Evolutionary conservation across 92 coral and sea anemone species (phyloP).

Genomic region (Phenganax subtilis): DNA sequence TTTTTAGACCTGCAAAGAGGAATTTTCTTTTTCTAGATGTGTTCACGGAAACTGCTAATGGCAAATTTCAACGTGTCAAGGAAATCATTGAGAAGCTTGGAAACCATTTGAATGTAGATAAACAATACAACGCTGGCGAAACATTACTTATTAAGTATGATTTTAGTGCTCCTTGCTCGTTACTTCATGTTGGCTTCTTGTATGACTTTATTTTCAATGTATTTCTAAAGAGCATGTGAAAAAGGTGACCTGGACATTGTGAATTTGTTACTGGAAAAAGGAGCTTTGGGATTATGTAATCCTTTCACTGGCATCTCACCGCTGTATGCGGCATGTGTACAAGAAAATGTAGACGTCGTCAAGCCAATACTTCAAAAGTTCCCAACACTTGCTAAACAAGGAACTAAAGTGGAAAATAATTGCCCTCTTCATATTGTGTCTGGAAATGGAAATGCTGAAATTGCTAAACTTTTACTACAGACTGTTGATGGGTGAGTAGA

Average conservation of each 20-base stretch:
- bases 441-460: conserved; percentile 67
- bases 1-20: too few relatives aligned
- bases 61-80: conserved; percentile 64
- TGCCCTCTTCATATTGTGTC: conserved; percentile 85
- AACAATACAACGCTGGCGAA: conserved; percentile 22
- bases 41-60: conserved; percentile 58
- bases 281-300: conserved; percentile 76
- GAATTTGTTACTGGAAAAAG: conserved; percentile 62
- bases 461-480: conserved; percentile 67
- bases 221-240: conserved; percentile 63
- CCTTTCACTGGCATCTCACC: conserved; percentile 87
- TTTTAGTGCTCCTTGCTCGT: too few relatives aligned
- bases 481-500: conserved; percentile 62
- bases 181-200: not conserved
- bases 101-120: conserved; percentile 13
- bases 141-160: conserved; percentile 27
- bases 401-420: conserved; percentile 69
- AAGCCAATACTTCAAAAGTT: conserved; percentile 59
- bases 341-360: conserved; percentile 71
- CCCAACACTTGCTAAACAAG: conserved; percentile 63
- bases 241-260: conserved; percentile 75
- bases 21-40: conserved; percentile 51
- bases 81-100: conserved; percentile 50
- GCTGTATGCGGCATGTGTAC: conserved; percentile 74
- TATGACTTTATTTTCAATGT: not conserved